A percentile compares a stretch with the other conserved stretches of the same genome.
phyloP scores from a whole-genome alignment of 2,113 vertebrate species.

The Willisornis vidua region DNA sequence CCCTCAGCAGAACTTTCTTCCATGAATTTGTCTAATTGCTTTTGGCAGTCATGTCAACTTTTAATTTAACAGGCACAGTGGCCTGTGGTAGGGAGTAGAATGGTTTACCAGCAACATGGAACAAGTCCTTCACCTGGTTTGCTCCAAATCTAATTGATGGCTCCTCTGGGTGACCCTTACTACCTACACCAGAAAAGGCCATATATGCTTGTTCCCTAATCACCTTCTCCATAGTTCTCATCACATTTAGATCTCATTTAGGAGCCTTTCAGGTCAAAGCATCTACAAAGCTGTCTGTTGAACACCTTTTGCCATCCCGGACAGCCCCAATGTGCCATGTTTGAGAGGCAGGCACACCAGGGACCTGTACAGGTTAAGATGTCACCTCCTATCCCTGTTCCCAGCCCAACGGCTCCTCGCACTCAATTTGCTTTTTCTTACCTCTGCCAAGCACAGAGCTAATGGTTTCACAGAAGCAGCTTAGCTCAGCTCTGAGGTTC shows the following conservation, averaged over 20 bases:
- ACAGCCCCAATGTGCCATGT: accelerated
- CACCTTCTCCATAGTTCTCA: neutral
- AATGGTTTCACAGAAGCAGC: neutral
- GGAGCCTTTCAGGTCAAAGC: neutral
- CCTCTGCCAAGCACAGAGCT: neutral
- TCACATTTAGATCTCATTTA: neutral
- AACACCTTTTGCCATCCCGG: neutral
- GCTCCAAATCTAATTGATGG: neutral
- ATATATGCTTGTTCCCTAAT: neutral
- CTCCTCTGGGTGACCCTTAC: neutral
- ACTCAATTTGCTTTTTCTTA: neutral
- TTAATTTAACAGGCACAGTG: neutral
- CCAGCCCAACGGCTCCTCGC: neutral
- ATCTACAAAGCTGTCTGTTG: neutral
- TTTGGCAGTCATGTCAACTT: neutral
- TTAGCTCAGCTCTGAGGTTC: slow-evolving; percentile 15
- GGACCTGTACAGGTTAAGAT: neutral
- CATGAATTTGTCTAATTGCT: neutral
- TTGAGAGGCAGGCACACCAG: neutral
- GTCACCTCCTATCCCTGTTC: neutral
- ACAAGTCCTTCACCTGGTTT: neutral
- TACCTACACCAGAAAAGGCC: neutral
- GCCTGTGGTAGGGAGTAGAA: neutral
- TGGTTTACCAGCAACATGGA: neutral
- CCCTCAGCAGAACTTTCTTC: neutral